phyloP scores from a whole-genome alignment of 2,888 invertebrate genomes.

The Drosophila anceps region DNA sequence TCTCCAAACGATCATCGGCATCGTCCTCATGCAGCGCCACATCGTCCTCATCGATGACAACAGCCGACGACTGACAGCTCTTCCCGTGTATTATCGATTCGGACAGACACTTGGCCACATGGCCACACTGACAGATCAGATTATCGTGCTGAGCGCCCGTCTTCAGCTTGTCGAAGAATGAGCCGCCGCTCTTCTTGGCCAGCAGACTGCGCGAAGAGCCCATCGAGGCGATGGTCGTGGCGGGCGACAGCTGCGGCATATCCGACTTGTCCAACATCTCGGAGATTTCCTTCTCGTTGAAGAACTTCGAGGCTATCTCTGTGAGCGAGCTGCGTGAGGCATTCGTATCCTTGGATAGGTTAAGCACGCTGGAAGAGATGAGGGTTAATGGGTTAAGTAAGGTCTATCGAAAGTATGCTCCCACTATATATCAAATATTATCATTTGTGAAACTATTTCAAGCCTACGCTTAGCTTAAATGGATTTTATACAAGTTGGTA shows the following conservation, averaged over 20 bases:
- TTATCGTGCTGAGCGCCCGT: constrained; percentile 89
- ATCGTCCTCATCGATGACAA: constrained; percentile 75
- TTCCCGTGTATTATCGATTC: constrained; percentile 93
- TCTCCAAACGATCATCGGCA: constrained; percentile 80
- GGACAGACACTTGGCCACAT: constrained; percentile 92
- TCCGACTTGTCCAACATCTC: constrained; percentile 75
- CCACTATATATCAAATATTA: too few species aligned
- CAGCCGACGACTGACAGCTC: constrained; percentile 86
- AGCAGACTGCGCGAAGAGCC: constrained; percentile 74
- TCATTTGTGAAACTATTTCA: neutral
- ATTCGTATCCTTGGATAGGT: constrained; percentile 83
- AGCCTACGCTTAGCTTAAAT: neutral
- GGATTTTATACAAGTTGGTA: constrained; percentile 14
- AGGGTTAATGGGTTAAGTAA: neutral
- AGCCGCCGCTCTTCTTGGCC: constrained; percentile 87
- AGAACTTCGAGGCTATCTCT: constrained; percentile 87
- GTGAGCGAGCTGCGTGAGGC: constrained; percentile 85
- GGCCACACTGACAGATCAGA: constrained; percentile 89
- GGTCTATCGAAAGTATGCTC: too few species aligned
- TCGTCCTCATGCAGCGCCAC: constrained; percentile 78
- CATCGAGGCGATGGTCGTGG: constrained; percentile 72
- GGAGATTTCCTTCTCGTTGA: constrained; percentile 81
- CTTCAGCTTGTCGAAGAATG: constrained; percentile 93
- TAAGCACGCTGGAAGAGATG: constrained; percentile 74
- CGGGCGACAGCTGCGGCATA: constrained; percentile 77